A percentile compares a stretch with the other conserved stretches of the same genome.
Evolutionary conservation across 2,113 vertebrate species (phyloP).

Genomic region (Elgaria multicarinata): DNA sequence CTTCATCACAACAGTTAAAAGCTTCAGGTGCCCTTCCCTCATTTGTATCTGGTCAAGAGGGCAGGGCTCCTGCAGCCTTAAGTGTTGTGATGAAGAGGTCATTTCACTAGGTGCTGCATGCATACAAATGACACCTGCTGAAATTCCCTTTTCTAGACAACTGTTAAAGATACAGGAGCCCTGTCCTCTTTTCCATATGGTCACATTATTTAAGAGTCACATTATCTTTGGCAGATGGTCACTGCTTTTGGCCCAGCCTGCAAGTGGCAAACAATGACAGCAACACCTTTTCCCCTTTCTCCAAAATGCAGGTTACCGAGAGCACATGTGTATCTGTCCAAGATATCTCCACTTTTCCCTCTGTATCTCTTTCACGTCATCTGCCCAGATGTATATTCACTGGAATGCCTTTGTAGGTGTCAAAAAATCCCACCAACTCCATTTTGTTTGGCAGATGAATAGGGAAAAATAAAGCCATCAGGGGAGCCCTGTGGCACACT

Average conservation of each 20-base stretch:
- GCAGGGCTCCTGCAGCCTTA: too few species aligned
- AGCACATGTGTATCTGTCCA: constrained; percentile 72
- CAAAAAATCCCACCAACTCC: constrained; percentile 74
- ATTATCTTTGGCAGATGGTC: constrained; percentile 69
- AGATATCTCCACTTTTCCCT: constrained; percentile 54
- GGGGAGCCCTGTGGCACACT: constrained; percentile 47
- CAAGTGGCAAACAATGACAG: constrained; percentile 65
- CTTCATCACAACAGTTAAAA: too few species aligned
- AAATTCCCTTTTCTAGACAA: too few species aligned
- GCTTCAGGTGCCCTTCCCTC: too few species aligned
- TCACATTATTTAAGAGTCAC: constrained; percentile 61
- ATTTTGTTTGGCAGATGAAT: constrained; percentile 68
- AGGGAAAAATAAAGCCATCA: constrained; percentile 68
- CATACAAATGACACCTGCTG: too few species aligned
- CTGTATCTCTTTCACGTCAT: constrained; percentile 69
- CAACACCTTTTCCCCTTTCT: constrained; percentile 36
- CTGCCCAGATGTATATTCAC: constrained; percentile 68
- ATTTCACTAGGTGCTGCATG: too few species aligned
- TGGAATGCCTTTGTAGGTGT: constrained; percentile 79
- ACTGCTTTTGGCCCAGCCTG: constrained; percentile 66
- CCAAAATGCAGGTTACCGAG: constrained; percentile 66
- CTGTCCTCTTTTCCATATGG: too few species aligned
- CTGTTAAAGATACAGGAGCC: too few species aligned
- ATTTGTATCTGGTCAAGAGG: too few species aligned
- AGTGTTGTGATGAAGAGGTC: too few species aligned